A percentile compares a stretch with the other conserved stretches of the same genome.
phyloP scores from a whole-genome alignment of 1,140 invertebrate species.

The Drosophila nikananu region DNA sequence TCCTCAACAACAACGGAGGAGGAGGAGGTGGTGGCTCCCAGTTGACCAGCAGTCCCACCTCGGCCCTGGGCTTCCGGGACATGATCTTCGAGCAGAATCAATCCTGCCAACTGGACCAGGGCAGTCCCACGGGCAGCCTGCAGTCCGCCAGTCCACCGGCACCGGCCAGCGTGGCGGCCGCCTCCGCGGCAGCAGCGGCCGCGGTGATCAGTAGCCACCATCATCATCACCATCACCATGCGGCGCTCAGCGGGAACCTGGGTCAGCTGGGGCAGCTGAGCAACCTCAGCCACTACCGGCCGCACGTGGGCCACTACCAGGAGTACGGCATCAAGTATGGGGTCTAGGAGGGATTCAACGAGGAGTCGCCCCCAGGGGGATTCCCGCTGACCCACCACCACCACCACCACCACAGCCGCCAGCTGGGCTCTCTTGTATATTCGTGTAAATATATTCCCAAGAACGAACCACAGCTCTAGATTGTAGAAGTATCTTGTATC shows the following conservation, averaged over 20 bases:
- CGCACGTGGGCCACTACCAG: conserved; percentile 84
- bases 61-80: conserved; percentile 78
- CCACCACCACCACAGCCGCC: conserved; percentile 5
- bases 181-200: conserved; percentile 71
- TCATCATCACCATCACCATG: conserved; percentile 83
- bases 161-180: conserved; percentile 57
- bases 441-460: conserved; percentile 76
- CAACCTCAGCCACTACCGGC: conserved; percentile 82
- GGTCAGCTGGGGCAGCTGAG: conserved; percentile 78
- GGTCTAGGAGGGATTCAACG: conserved; percentile 58
- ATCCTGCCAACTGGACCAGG: conserved; percentile 83
- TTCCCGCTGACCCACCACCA: conserved; percentile 3
- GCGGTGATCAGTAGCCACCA: conserved; percentile 76
- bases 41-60: conserved; percentile 71
- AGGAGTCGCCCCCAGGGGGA: conserved; percentile 16
- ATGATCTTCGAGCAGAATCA: conserved; percentile 85
- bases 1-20: conserved; percentile 44
- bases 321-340: conserved; percentile 85
- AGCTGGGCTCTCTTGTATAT: conserved; percentile 81
- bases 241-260: conserved; percentile 79
- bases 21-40: conserved; percentile 26
- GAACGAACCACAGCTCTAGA: conserved; percentile 68
- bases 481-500: conserved; percentile 59
- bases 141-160: conserved; percentile 80
- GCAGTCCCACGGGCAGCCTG: conserved; percentile 83